A percentile compares a stretch with the other conserved stretches of the same genome.
Conservation (phyloP, 2,888 invertebrate genomes). For the Amphipoea oculea region DNA sequence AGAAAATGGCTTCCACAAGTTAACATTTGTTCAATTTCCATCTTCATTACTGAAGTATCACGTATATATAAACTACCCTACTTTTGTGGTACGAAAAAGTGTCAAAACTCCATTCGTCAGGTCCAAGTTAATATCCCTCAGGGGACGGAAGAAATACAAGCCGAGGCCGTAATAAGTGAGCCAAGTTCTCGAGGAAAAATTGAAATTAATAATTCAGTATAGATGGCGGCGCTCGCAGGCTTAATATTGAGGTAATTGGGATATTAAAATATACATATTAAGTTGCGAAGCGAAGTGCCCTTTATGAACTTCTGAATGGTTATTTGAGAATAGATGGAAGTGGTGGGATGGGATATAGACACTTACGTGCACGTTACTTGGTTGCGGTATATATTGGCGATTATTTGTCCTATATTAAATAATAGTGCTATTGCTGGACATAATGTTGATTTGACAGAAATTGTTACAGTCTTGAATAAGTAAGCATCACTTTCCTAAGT, state of each 20-base stretch:
- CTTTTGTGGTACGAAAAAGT: slow-evolving; percentile 65
- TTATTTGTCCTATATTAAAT: neutral
- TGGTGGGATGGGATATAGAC: neutral
- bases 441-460: neutral
- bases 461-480: neutral
- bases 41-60: slow-evolving; percentile 65
- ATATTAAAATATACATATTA: slow-evolving; percentile 67
- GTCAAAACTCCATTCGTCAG: slow-evolving; percentile 70
- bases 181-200: slow-evolving; percentile 75
- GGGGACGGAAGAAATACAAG: slow-evolving; percentile 64
- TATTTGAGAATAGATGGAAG: slow-evolving; percentile 7
- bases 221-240: slow-evolving; percentile 55
- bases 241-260: slow-evolving; percentile 66
- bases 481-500: neutral
- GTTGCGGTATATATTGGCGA: no score
- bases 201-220: slow-evolving; percentile 79
- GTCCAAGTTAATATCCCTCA: slow-evolving; percentile 67
- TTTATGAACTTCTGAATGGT: slow-evolving; percentile 33
- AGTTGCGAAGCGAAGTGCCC: slow-evolving; percentile 21
- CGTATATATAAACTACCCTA: slow-evolving; percentile 63
- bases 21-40: slow-evolving; percentile 65
- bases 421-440: neutral
- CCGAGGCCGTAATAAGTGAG: slow-evolving; percentile 68
- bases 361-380: neutral
- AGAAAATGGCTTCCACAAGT: slow-evolving; percentile 54